Percentiles rank a stretch among this genome's conserved stretches.
These are phyloP conservation scores for Alouatta palliata DNA, from an alignment of 2,113 vertebrate genomes.

Conservation along the genomic window DNA sequence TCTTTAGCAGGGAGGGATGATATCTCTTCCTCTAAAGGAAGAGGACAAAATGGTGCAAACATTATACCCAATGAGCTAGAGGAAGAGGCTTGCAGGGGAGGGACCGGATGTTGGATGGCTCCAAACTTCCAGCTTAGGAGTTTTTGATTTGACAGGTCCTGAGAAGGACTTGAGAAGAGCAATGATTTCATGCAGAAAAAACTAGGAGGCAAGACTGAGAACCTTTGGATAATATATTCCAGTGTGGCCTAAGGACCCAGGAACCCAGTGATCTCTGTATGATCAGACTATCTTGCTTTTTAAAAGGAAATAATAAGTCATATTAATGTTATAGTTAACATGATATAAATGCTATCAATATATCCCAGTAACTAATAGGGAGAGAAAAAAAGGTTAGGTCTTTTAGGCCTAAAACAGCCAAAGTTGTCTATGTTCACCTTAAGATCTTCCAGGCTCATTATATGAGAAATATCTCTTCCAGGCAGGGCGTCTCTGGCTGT, in stretches of 20 bases:
- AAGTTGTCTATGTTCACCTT: neutral
- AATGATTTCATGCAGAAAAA: neutral
- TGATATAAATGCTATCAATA: slow-evolving; percentile 11
- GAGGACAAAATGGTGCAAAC: neutral
- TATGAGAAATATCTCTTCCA: neutral
- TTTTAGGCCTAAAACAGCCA: neutral
- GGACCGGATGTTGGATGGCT: neutral
- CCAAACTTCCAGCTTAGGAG: neutral
- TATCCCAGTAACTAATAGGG: neutral
- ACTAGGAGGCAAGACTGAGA: neutral
- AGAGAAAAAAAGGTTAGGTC: neutral
- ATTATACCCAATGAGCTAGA: neutral
- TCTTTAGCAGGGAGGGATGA: neutral
- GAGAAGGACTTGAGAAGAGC: neutral
- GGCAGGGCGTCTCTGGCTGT: slow-evolving; percentile 20
- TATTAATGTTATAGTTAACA: slow-evolving; percentile 2
- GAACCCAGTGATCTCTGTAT: neutral
- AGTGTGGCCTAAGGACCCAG: neutral
- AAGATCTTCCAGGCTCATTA: neutral
- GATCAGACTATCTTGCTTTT: neutral
- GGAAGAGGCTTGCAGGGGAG: neutral
- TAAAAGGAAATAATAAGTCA: slow-evolving; percentile 2
- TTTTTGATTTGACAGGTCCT: neutral
- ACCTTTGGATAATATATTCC: neutral
- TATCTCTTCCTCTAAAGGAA: neutral